Evolutionary conservation across 1,140 invertebrate genomes (phyloP).

Genomic region (Rhynchophorus ferrugineus): DNA sequence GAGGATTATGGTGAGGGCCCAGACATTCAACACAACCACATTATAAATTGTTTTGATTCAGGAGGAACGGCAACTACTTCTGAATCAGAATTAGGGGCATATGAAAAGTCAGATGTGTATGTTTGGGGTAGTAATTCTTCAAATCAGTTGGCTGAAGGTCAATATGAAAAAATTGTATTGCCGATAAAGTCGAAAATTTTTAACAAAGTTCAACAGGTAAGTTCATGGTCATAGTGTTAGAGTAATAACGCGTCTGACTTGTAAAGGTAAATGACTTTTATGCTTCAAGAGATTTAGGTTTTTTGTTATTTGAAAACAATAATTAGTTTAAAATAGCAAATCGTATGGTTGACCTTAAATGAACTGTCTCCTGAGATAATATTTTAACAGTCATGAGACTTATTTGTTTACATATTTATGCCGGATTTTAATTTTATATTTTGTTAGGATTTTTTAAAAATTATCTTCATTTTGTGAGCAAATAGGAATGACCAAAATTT

Average conservation of each 20-base stretch:
- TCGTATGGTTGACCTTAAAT: neutral
- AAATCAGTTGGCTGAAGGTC: slow-evolving; percentile 55
- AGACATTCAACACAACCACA: neutral
- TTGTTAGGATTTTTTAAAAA: too few species aligned
- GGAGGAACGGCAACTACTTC: slow-evolving; percentile 15
- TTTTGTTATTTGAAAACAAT: neutral
- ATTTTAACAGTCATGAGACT: neutral
- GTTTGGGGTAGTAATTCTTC: slow-evolving; percentile 65
- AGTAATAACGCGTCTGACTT: too few species aligned
- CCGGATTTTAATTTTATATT: too few species aligned
- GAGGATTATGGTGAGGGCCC: slow-evolving; percentile 28
- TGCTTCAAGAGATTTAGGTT: too few species aligned
- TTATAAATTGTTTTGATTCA: slow-evolving; percentile 10
- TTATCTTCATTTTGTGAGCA: too few species aligned
- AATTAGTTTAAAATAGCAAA: neutral
- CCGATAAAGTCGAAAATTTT: slow-evolving; percentile 53
- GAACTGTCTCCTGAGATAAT: neutral
- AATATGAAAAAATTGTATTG: slow-evolving; percentile 52
- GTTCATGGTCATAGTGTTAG: neutral
- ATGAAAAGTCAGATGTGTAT: slow-evolving; percentile 49
- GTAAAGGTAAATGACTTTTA: too few species aligned
- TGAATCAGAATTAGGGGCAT: slow-evolving; percentile 31
- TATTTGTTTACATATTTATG: slow-evolving; percentile 4
- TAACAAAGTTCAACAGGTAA: slow-evolving; percentile 51
- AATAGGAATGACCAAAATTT: too few species aligned